Base-by-base conservation (phyloP, 1,140 invertebrate species). In the Proales similis region DNA sequence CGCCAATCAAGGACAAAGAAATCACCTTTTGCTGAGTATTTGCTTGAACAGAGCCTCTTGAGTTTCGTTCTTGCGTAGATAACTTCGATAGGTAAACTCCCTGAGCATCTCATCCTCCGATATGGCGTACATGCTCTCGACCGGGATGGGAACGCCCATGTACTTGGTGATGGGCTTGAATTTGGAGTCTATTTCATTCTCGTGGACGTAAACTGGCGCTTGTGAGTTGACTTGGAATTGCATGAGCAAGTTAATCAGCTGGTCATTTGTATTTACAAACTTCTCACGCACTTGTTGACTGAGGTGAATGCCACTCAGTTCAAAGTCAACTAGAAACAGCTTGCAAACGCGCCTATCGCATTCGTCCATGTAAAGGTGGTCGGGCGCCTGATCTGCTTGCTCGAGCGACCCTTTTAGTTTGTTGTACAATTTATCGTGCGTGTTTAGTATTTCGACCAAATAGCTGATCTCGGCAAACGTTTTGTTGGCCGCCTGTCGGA, bases 291-390 rank as follows among this genome's bases (percentile, higher is more conserved):
- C 42, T 12, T 30, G 11, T 7, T 20, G 14, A 26, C 42, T 26
- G 3, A 97, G 78, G 74, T 96, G 90, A 66, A 96, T 96, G 5
- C 91, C 92, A 77, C 86, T 86, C 74, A 94, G 90, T 73, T 96
- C 90, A 78, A 96, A 96, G 73, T 97, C 92, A 76, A 91, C 89
- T 29, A 93, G 74, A 77, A 96, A 96, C 49, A 97, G 74, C 68
- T 85, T 80, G 1, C 84, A 83, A 2, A 97, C 85, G 74, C 93
- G 85, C 43, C 83, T 71, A 71, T 97, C 92, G 2, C 87, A 82
- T 0, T 81, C 80, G 48, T 81, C 83, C n/a, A n/a, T n/a, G n/a
- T n/a, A n/a, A 5, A 47, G 24, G 27, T 48, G 30, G 82, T 86
- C 33, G 79, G 72, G 14, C 82, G 14, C 29, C 61, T 26, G 4